Conservation (phyloP, 2,888 invertebrate genomes). For the Campoplex capitator region DNA sequence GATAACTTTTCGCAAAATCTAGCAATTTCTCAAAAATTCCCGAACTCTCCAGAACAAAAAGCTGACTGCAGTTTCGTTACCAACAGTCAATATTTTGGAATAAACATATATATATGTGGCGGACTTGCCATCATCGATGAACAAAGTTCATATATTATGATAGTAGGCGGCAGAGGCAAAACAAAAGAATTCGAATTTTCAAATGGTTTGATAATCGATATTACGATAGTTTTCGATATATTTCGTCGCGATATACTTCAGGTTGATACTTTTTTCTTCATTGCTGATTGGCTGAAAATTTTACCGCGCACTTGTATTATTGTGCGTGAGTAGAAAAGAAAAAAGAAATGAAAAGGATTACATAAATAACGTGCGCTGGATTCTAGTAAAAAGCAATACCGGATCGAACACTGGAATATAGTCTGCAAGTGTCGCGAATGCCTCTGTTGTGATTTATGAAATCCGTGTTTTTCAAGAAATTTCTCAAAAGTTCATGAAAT, state of each 20-base stretch:
- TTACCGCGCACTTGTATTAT: slow-evolving; percentile 16
- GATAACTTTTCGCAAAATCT: not conserved
- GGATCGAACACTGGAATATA: not conserved
- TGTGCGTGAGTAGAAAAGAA: not conserved
- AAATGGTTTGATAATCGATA: slow-evolving; percentile 8
- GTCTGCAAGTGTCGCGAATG: not conserved
- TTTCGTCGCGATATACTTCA: not conserved
- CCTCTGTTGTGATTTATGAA: not conserved
- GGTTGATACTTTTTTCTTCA: too few relatives aligned
- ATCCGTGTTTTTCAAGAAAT: not conserved
- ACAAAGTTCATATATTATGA: not conserved
- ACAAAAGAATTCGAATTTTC: not conserved
- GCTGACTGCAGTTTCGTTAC: not conserved
- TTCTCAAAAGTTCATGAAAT: not conserved
- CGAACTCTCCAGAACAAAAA: not conserved
- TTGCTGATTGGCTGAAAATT: not conserved
- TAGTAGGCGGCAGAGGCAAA: not conserved
- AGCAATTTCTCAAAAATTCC: not conserved
- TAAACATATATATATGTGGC: too few relatives aligned
- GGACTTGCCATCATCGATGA: too few relatives aligned
- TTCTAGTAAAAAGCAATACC: not conserved
- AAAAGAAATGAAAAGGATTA: not conserved
- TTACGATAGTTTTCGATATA: not conserved
- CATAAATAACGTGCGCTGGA: not conserved
- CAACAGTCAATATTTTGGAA: not conserved